These are phyloP conservation scores for Alouatta palliata DNA, from an alignment of 2,113 vertebrate species.

Conservation along the genomic window DNA sequence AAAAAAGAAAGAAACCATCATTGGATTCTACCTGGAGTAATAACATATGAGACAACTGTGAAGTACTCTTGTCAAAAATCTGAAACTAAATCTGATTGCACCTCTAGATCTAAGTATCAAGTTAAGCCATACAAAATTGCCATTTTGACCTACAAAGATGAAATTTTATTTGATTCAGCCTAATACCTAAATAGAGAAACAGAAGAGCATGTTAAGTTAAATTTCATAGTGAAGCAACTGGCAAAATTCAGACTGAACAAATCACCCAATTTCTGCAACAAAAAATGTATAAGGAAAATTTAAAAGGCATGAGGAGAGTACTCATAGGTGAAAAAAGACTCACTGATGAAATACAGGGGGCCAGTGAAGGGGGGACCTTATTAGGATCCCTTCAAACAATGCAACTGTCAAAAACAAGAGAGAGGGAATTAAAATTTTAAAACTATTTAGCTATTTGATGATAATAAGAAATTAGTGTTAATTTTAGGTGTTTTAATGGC, in stretches of 20 bases:
- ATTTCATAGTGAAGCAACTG: neutral
- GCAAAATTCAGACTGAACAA: neutral
- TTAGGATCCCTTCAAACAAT: neutral
- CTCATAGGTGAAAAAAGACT: neutral
- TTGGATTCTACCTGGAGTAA: neutral
- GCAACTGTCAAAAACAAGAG: neutral
- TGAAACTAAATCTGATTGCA: neutral
- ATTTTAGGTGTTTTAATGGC: neutral
- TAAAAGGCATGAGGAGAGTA: neutral
- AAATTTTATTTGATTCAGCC: neutral
- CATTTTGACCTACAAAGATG: slow-evolving; percentile 7
- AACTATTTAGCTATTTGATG: neutral
- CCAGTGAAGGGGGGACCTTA: neutral
- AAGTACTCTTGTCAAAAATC: neutral
- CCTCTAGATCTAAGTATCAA: neutral
- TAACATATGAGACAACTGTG: neutral
- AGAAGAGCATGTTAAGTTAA: neutral
- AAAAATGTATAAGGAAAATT: neutral
- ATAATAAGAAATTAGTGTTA: neutral
- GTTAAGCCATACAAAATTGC: neutral
- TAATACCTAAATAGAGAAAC: neutral
- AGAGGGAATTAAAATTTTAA: neutral
- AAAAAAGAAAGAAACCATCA: neutral
- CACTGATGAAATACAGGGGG: neutral
- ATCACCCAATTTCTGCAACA: neutral